A percentile compares a stretch with the other conserved stretches of the same genome.
Evolutionary conservation across 1,140 invertebrate genomes (phyloP).

Genomic region (Ips typographus): DNA sequence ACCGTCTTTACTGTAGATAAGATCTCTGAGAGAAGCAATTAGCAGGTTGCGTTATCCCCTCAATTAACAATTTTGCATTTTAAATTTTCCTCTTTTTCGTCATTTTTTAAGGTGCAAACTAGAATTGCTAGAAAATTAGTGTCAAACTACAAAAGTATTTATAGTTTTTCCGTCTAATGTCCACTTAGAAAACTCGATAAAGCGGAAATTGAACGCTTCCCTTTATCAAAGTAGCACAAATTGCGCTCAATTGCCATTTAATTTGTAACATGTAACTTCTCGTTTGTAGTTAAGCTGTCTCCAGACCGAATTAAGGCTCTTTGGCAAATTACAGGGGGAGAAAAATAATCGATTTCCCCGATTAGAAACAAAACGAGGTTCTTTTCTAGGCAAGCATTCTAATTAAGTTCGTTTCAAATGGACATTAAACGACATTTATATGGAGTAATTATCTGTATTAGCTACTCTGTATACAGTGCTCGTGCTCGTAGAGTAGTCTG

Average conservation of each 20-base stretch:
- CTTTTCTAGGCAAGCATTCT: slow-evolving; percentile 3
- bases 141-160: no score
- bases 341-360: slow-evolving; percentile 18
- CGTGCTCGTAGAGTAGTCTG: no score
- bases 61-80: no score
- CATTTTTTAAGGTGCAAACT: no score
- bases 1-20: no score
- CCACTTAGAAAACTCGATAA: neutral
- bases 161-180: no score
- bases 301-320: slow-evolving; percentile 22
- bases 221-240: neutral
- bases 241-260: slow-evolving; percentile 12
- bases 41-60: no score
- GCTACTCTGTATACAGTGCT: no score
- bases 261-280: slow-evolving; percentile 22
- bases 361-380: slow-evolving; percentile 9
- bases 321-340: slow-evolving; percentile 19
- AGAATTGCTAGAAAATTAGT: no score
- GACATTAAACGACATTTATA: neutral
- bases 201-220: neutral
- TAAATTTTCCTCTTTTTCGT: no score
- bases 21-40: no score
- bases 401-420: slow-evolving; percentile 7
- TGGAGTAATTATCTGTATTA: no score
- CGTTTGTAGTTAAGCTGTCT: slow-evolving; percentile 11